Conservation (phyloP, 2,888 invertebrate genomes). For the Dorcus parallelipipedus region DNA sequence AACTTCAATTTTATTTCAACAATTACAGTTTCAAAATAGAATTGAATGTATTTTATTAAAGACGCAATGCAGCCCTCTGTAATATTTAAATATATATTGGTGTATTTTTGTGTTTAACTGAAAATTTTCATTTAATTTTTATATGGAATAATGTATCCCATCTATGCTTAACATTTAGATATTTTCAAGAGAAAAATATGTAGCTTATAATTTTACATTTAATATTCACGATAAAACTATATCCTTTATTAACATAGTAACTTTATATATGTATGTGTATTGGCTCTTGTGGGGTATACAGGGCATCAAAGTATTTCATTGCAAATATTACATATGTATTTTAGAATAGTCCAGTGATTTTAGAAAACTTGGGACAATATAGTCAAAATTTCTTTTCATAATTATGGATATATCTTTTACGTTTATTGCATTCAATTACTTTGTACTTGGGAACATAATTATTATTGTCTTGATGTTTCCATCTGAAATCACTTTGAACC, state of each 20-base stretch:
- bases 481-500: conserved; percentile 39
- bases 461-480: conserved; percentile 40
- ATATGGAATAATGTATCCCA: conserved; percentile 9
- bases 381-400: conserved; percentile 8
- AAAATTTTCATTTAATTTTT: conserved; percentile 5
- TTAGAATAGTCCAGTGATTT: conserved; percentile 37
- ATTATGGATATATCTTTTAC: conserved; percentile 2
- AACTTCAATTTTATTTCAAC: background rate
- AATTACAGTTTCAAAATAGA: too few species aligned
- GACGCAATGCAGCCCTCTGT: too few species aligned
- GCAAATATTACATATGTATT: conserved; percentile 30
- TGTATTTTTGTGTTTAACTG: conserved; percentile 3
- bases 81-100: background rate
- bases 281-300: conserved; percentile 44
- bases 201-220: conserved; percentile 20
- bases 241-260: conserved; percentile 39
- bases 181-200: conserved; percentile 17
- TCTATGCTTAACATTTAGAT: conserved; percentile 22
- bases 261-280: conserved; percentile 42
- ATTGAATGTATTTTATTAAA: too few species aligned
- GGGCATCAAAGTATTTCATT: conserved; percentile 41
- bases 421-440: conserved; percentile 6
- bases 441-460: conserved; percentile 8
- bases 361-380: conserved; percentile 41
- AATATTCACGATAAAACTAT: conserved; percentile 23